Evolutionary conservation across 92 coral and sea anemone species (phyloP), one percentile per base, ranked within the genome.

Genomic region (Meandrina meandrites): DNA sequence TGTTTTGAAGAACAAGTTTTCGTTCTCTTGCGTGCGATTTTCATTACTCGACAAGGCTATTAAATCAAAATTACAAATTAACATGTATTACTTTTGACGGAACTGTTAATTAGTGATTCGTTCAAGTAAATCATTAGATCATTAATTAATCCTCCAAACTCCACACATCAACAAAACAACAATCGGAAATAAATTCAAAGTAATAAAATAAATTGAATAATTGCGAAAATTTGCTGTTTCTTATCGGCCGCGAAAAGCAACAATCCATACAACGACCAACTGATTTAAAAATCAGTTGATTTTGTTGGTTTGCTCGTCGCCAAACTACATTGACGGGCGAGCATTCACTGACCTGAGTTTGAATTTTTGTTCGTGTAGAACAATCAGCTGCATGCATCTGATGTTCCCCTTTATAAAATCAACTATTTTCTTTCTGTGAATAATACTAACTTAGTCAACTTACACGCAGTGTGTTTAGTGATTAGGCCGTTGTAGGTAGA

Each of bases 31-130:
- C 18, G 27, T 36, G 75, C n/a, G 8, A 6, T 48, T 16, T 19
- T 18, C n/a, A 21, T 48, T 64, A 8, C 18, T 76, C 56, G 78
- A 35, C 57, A 48, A 19, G 64, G 58, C 60, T 19, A 50, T 3
- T 13, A 30, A 69, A 24, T 14, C 50, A 35, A 42, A 57, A 74
- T 74, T 24, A 30, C 31, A 58, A 31, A 60, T 60, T 51, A 31
- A 60, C 18, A 36, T 48, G 1, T 4, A 21, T 31, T 71, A 17
- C 12, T 1, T 31, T 7, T 54, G 36, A 24, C 77, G 42, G 34
- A 45, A 27, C 57, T 51, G 80, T 30, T 75, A 84, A 24, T 84
- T 84, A 57, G 81, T 60, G 31, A 84, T 76, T 75, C 75, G 19
- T 31, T 42, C 37, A 66, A 85, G 70, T 22, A 64, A 57, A 47